Evolutionary conservation across 2,113 vertebrate genomes (phyloP).

Genomic region (Vimba vimba): DNA sequence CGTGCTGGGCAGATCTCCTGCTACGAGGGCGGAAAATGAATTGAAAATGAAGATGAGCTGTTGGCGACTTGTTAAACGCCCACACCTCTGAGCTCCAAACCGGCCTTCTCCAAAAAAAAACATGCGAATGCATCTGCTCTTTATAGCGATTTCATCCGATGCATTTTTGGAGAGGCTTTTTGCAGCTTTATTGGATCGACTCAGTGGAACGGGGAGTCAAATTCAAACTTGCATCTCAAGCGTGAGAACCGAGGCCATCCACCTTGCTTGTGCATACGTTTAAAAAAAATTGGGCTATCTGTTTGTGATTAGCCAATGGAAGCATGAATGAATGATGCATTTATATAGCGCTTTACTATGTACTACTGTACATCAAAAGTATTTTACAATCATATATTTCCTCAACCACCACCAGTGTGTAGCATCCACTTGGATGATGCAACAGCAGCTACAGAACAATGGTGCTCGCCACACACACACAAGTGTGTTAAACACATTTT

Average conservation of each 20-base stretch:
- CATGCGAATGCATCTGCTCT: slow-evolving; percentile 46
- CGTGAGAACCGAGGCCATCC: background rate
- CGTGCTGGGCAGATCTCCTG: slow-evolving; percentile 42
- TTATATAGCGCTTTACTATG: no score
- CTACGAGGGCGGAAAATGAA: slow-evolving; percentile 55
- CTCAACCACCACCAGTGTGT: no score
- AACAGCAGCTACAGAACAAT: no score
- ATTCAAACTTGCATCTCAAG: background rate
- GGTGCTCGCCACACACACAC: no score
- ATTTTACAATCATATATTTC: no score
- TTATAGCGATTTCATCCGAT: background rate
- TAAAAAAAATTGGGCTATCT: background rate
- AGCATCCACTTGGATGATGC: no score
- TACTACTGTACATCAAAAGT: no score
- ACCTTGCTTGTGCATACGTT: background rate
- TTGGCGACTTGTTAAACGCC: slow-evolving; percentile 52
- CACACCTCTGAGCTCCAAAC: slow-evolving; percentile 47
- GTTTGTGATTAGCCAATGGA: background rate
- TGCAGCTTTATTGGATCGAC: background rate
- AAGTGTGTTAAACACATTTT: background rate
- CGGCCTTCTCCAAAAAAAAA: slow-evolving; percentile 35
- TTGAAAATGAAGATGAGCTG: slow-evolving; percentile 55
- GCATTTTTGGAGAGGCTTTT: background rate
- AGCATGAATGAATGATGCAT: no score
- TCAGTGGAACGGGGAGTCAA: background rate